Base-by-base conservation (phyloP, 1,140 invertebrate genomes). In the Magallana gigas region DNA sequence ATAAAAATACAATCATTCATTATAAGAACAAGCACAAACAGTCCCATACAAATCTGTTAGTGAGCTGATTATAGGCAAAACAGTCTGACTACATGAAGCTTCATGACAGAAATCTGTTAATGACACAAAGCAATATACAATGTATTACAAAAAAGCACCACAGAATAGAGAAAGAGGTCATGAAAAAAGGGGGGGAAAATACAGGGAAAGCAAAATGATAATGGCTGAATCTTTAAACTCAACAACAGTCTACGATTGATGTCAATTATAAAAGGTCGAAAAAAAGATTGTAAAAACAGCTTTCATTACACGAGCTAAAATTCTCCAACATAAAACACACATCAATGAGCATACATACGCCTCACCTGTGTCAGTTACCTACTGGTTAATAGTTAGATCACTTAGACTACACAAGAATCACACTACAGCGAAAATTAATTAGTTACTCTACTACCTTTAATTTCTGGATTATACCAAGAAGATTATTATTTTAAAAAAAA, bases 261-360 rank as follows among this genome's bases (percentile, higher is more conserved):
- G 68, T 29, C 6, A 7, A 23, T 76, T 76, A 76, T 29, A 76
- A 76, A 29, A 76, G 36, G 68, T 48, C 12, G 11, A 36, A 8
- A 76, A 36, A 29, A 11, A 23, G 2, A 76, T 36, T 12, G 36
- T 29, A 36, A 76, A 76, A 76, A 76, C 12, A 76, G 36, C 60
- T 29, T 76, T 76, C 68, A 48, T 36, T 12, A 48, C 29, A 71
- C 36, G n/a, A 76, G 23, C 11, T 76, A 76, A 76, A 76, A 76
- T 76, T 23, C 12, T 36, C 8, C 9, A 29, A 23, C 68, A 36
- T 76, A 76, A 76, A 76, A 76, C 36, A 76, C 36, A 18, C 23
- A 76, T 76, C 68, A 76, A 29, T 76, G 18, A 64, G 16, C 60
- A 64, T 7, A 18, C 68, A 76, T 76, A 76, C 29, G 14, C 16